These are phyloP conservation scores for Ennomos erosarius DNA, from an alignment of 2,888 invertebrate species.

Conservation along the genomic window DNA sequence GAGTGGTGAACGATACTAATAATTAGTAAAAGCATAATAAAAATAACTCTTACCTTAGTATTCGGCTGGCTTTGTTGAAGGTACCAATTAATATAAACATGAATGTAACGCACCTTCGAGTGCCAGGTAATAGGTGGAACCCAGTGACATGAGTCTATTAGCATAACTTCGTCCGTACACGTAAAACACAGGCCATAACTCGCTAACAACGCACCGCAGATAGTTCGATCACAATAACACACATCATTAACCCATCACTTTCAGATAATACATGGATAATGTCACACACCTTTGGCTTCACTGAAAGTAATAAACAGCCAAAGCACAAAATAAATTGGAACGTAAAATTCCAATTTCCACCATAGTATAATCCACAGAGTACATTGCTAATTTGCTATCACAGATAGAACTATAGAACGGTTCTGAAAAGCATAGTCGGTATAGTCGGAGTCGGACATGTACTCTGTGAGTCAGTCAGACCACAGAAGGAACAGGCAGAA, in stretches of 20 bases:
- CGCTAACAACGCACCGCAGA: conserved; percentile 46
- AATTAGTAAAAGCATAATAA: conserved; percentile 6
- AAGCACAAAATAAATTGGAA: conserved; percentile 49
- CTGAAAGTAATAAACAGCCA: conserved; percentile 49
- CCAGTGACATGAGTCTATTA: conserved; percentile 79
- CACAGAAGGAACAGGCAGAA: too few species aligned
- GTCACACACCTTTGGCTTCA: conserved; percentile 40
- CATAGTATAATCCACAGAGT: conserved; percentile 42
- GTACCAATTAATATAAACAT: conserved; percentile 34
- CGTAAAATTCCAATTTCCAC: conserved; percentile 54
- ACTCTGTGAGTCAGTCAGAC: too few species aligned
- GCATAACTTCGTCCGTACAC: conserved; percentile 79
- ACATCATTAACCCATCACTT: conserved; percentile 59
- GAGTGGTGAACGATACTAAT: conserved; percentile 24
- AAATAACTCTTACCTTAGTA: conserved; percentile 8
- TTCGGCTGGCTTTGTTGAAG: conserved; percentile 18
- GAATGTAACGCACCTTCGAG: conserved; percentile 71
- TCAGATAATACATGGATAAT: conserved; percentile 60
- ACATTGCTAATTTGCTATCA: too few species aligned
- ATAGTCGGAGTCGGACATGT: too few species aligned
- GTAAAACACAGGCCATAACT: conserved; percentile 70
- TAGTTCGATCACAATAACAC: conserved; percentile 46
- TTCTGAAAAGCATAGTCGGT: too few species aligned
- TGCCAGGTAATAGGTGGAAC: conserved; percentile 79
- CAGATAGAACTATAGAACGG: too few species aligned